Conservation (phyloP, 2,113 vertebrate species). For the Hyaena hyaena region DNA sequence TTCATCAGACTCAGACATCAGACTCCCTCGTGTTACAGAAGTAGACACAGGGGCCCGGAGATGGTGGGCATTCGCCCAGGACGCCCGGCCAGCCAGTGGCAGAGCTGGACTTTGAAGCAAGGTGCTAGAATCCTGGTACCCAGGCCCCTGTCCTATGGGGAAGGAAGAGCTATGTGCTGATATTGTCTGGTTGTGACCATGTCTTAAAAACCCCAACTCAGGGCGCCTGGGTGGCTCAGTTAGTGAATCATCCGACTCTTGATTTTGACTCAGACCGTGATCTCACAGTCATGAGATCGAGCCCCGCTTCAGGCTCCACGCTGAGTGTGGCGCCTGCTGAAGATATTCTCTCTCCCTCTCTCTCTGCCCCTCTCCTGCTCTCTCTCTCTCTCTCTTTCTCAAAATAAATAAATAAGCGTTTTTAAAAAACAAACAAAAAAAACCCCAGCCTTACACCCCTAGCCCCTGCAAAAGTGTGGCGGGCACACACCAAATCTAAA, state of each 20-base stretch:
- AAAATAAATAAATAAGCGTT: too few relatives aligned
- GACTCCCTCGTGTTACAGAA: not conserved
- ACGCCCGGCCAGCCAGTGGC: not conserved
- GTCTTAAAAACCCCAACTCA: not conserved
- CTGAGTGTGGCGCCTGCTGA: too few relatives aligned
- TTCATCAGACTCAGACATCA: not conserved
- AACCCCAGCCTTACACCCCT: not conserved
- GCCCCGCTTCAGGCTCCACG: too few relatives aligned
- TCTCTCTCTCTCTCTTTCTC: too few relatives aligned
- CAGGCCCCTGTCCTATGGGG: rapidly evolving
- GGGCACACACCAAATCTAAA: rapidly evolving
- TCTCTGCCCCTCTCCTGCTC: too few relatives aligned
- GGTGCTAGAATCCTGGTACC: not conserved
- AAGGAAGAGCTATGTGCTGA: not conserved
- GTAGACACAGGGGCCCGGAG: not conserved
- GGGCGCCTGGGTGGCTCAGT: too few relatives aligned
- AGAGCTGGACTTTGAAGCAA: not conserved
- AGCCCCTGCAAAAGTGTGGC: rapidly evolving
- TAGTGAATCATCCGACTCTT: too few relatives aligned
- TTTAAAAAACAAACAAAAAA: too few relatives aligned
- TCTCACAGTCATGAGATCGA: too few relatives aligned
- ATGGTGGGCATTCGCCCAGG: not conserved
- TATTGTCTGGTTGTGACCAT: not conserved
- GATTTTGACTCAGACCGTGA: too few relatives aligned
- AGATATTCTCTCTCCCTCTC: too few relatives aligned